Evolutionary conservation across 2,888 invertebrate species (phyloP).

Genomic region (Andrena haemorrhoa): DNA sequence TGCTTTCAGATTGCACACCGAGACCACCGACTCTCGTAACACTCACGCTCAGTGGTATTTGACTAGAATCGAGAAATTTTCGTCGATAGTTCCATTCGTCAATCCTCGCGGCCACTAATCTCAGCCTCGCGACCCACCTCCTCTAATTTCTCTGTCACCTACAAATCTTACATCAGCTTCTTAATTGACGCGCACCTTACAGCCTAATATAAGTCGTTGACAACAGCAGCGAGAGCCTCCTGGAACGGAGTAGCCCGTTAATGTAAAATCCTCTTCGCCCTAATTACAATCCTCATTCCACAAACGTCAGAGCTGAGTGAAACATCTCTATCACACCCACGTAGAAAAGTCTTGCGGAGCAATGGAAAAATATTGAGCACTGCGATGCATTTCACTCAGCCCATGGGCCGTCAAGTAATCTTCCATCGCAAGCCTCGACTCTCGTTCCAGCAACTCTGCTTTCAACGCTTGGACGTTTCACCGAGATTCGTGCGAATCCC

Average conservation of each 20-base stretch:
- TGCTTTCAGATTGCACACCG: conserved; percentile 49
- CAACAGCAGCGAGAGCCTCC: not conserved
- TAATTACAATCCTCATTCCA: not conserved
- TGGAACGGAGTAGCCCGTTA: not conserved
- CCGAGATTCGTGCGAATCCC: not conserved
- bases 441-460: not conserved
- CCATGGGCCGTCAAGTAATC: not conserved
- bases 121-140: not conserved
- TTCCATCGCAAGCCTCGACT: not conserved
- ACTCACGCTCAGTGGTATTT: conserved; percentile 19
- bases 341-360: not conserved
- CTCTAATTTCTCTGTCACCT: not conserved
- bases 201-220: not conserved
- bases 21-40: conserved; percentile 24
- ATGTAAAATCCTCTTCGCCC: no score
- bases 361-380: not conserved
- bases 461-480: conserved; percentile 3
- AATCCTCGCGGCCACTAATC: not conserved
- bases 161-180: conserved; percentile 43
- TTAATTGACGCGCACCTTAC: conserved; percentile 36
- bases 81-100: not conserved
- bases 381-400: not conserved
- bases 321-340: not conserved
- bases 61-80: conserved; percentile 53
- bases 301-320: not conserved